phyloP scores from a whole-genome alignment of 2,888 invertebrate genomes.

The Plutella xylostella region DNA sequence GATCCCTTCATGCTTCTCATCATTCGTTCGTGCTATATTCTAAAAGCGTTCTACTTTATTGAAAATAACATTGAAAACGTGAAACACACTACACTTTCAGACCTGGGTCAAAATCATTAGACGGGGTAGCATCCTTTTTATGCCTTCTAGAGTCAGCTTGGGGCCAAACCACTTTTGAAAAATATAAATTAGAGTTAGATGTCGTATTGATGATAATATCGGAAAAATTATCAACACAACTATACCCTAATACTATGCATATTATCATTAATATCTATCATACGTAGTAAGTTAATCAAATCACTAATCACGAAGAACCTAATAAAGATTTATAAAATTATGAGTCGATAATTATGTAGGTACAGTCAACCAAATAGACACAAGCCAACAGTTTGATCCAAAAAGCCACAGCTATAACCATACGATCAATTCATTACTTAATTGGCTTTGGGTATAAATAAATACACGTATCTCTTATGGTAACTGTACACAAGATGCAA shows the following conservation, averaged over 20 bases:
- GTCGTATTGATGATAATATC: no score
- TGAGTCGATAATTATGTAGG: background rate
- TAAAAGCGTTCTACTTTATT: no score
- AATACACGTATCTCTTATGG: no score
- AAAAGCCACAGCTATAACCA: no score
- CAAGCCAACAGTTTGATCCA: no score
- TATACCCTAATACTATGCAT: background rate
- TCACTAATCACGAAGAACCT: background rate
- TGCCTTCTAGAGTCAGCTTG: conserved; percentile 37
- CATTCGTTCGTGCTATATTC: no score
- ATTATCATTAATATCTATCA: background rate
- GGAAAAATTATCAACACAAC: background rate
- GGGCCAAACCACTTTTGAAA: conserved; percentile 42
- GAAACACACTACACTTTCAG: no score
- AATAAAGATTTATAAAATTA: background rate
- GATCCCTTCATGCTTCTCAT: no score
- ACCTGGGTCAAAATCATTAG: conserved; percentile 42
- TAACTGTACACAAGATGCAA: no score
- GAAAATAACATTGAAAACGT: no score
- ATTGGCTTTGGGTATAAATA: no score
- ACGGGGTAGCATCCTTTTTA: conserved; percentile 37
- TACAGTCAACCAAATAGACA: background rate
- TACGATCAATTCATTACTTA: no score
- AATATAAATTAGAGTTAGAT: background rate
- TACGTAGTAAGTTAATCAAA: background rate